Evolutionary conservation across 2,888 invertebrate species (phyloP).

Genomic region (Keiferia lycopersicella): DNA sequence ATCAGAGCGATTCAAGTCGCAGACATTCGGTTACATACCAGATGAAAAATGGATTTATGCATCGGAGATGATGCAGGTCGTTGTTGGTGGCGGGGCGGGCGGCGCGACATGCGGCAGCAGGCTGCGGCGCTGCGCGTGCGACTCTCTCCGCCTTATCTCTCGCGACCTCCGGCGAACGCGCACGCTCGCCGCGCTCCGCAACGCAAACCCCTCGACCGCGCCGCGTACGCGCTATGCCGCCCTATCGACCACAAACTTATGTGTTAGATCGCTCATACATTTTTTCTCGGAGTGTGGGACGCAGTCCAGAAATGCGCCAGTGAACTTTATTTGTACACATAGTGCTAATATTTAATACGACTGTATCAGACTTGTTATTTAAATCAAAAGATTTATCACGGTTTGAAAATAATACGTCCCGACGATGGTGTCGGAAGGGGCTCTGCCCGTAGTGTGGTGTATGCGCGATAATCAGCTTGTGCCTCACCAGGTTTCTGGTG

Average conservation of each 20-base stretch:
- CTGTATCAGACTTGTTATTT: constrained; percentile 14
- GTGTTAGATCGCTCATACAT: constrained; percentile 55
- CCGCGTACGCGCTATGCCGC: constrained; percentile 72
- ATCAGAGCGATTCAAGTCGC: constrained; percentile 54
- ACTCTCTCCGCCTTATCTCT: constrained; percentile 80
- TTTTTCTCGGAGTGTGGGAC: constrained; percentile 62
- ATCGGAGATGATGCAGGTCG: constrained; percentile 54
- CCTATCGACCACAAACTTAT: constrained; percentile 59
- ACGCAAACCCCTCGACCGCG: constrained; percentile 54
- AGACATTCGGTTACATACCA: constrained; percentile 70
- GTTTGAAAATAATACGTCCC: constrained; percentile 43
- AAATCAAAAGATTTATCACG: constrained; percentile 17
- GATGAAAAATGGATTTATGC: constrained; percentile 62
- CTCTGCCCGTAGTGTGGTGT: constrained; percentile 85
- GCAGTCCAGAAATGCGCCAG: constrained; percentile 64
- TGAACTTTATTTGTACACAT: constrained; percentile 36
- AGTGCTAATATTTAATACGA: constrained; percentile 19
- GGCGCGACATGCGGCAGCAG: constrained; percentile 41
- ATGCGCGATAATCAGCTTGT: constrained; percentile 85
- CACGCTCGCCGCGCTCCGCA: constrained; percentile 67
- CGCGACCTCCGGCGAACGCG: constrained; percentile 80
- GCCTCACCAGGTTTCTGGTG: constrained; percentile 85
- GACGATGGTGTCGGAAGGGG: constrained; percentile 84
- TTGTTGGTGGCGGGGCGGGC: constrained; percentile 56
- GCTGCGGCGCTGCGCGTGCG: constrained; percentile 62